Percentiles rank a stretch among this genome's conserved stretches.
Evolutionary conservation across 64 coral and sea anemone genomes (phyloP).

Genomic region (Porites lutea): DNA sequence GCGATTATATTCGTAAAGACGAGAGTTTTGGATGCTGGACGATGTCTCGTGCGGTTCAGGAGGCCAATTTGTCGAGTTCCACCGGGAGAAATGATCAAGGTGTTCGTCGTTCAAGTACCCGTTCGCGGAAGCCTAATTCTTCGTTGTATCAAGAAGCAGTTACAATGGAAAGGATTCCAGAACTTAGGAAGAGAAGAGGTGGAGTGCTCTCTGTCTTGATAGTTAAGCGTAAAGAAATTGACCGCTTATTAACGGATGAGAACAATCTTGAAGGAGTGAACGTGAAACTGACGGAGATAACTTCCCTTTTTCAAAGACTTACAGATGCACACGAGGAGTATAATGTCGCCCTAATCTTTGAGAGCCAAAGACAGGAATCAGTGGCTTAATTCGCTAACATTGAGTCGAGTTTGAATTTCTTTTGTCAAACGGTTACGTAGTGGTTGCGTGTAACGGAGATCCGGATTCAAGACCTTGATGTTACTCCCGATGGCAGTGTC

Average conservation of each 20-base stretch:
- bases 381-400: not conserved
- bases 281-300: not conserved
- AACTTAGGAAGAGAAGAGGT: constrained; percentile 6
- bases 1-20: too few relatives aligned
- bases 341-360: not conserved
- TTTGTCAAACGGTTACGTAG: constrained; percentile 7
- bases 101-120: too few relatives aligned
- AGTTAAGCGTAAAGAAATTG: not conserved
- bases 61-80: too few relatives aligned
- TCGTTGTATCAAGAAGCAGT: constrained; percentile 6
- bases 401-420: too few relatives aligned
- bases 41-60: too few relatives aligned
- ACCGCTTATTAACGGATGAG: not conserved
- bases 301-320: not conserved
- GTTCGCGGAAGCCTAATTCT: not conserved
- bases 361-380: not conserved
- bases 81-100: too few relatives aligned
- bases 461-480: too few relatives aligned
- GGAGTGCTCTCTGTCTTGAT: constrained; percentile 5
- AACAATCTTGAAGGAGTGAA: constrained; percentile 3
- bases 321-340: not conserved
- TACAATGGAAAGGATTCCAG: not conserved
- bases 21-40: too few relatives aligned
- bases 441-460: constrained; percentile 12
- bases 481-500: too few relatives aligned